phyloP scores from a whole-genome alignment of 2,797 vertebrate genomes.

The Coracias cyanogaster region DNA sequence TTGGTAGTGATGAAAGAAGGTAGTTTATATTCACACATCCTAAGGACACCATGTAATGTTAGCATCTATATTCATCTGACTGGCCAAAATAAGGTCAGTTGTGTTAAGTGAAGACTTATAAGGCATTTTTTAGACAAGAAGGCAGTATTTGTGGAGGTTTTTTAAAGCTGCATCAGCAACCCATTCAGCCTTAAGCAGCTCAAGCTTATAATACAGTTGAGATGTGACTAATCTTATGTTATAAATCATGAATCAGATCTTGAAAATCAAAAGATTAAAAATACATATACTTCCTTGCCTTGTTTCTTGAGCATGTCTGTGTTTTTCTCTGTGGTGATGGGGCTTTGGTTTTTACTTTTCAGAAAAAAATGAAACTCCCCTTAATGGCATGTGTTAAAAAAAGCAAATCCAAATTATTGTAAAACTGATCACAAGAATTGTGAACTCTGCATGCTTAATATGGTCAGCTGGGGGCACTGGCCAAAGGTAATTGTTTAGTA shows the following conservation, averaged over 20 bases:
- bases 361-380: not conserved
- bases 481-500: not conserved
- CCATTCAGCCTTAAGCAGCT: not conserved
- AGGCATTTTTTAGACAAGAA: not conserved
- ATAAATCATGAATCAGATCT: not conserved
- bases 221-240: not conserved
- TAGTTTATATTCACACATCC: not conserved
- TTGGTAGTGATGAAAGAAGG: not conserved
- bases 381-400: not conserved
- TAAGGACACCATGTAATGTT: not conserved
- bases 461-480: not conserved
- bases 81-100: not conserved
- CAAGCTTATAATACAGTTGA: not conserved
- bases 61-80: not conserved
- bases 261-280: not conserved
- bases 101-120: not conserved
- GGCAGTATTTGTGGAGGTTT: not conserved
- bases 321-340: not conserved
- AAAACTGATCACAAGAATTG: not conserved
- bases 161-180: not conserved
- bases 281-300: not conserved
- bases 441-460: not conserved
- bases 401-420: not conserved
- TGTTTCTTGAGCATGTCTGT: not conserved
- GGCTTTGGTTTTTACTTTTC: not conserved